Base-by-base conservation (phyloP, 2,113 vertebrate species). In the Sialia sialis region DNA sequence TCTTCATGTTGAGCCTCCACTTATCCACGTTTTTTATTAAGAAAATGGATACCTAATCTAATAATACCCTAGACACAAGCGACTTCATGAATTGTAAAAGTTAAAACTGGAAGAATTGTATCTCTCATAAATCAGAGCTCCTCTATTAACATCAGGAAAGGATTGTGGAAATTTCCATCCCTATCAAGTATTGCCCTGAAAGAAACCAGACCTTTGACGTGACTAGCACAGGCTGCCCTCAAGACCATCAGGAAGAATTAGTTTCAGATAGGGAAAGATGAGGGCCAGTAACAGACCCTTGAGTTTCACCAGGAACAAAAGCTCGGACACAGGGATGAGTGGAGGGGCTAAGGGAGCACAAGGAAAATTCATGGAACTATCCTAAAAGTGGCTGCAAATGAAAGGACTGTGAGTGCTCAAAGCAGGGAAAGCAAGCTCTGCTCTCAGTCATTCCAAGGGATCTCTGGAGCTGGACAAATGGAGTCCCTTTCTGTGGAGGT, bases 201-300 rank as follows among this genome's bases (percentile, higher is more conserved):
- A 92, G 91, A 94, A 96, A 92, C 32, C 95, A 94, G 90, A 93
- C 41, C 92, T 86, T 74, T 90, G 64, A 89, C 36, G 89, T 51
- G 73, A 88, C 86, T 86, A 59, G 91, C 76, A 87, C 64, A 5
- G 73, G 64, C 89, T 87, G 91, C 78, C 66, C 58, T 70, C 11
- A 16, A 86, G 64, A 67, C 55, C 10, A 3, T 59, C 46, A 66
- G 32, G 63, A 92, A 90, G 73, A 81, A 92, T 87, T 88, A 32
- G 67, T 90, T 78, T 84, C 87, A 87, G 80, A 66, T 9, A 70
- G 69, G 23, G 46, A 36, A 69, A 92, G 74, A 68, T 4, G 1
- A 6, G 22, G 54, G 30, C 63, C 62, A 51, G 83, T 7, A 56
- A 26, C 69, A 43, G 49, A 3, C 9, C 55, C 54, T 81, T 2